Evolutionary conservation across 2,113 vertebrate species (phyloP), one percentile per base, ranked within the genome.

Genomic region (Lepisosteus osseus): DNA sequence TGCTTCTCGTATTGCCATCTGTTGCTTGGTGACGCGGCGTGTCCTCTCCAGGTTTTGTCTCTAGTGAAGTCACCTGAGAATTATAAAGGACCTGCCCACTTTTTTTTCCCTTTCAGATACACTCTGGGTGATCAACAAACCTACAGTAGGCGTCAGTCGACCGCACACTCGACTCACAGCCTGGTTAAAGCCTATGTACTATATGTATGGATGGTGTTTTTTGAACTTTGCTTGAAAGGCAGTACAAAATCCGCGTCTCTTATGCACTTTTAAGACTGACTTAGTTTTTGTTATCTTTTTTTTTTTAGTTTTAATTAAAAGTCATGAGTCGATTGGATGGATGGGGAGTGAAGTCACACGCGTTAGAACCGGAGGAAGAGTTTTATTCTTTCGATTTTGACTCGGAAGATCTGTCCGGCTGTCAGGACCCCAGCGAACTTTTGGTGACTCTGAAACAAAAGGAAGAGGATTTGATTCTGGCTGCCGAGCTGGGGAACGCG

Each of bases 401-500:
- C 15, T 67, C 79, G 41, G 86, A 85, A 76, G 90, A 89, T 76
- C 83, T 89, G 66, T 76, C 81, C 69, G 82, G 77, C 74, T 85
- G 85, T 75, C 85, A 78, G 66, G 88, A 90, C 79, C 82, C 83
- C 67, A 59, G 29, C 61, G 90, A 92, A 77, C 84, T 92, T 51
- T 15, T 91, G 76, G 79, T 80, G 12, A 88, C 88, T 57, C 55
- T 93, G 54, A 88, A 87, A 82, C 89, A 89, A 84, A 91, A 90
- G 80, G 87, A 93, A 81, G 88, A 92, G 80, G 91, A 93, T 73
- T 85, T 92, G 72, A 76, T 91, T 77, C 79, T 93, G 83, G 92
- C 92, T 44, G 92, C 92, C 29, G 81, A 90, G 83, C 83, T 93
- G 84, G 92, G 92, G 71, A 93, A 91, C 61, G 88, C 90, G 3